Conservation (phyloP, 2,797 vertebrate genomes). For the Bothrops alternatus region DNA sequence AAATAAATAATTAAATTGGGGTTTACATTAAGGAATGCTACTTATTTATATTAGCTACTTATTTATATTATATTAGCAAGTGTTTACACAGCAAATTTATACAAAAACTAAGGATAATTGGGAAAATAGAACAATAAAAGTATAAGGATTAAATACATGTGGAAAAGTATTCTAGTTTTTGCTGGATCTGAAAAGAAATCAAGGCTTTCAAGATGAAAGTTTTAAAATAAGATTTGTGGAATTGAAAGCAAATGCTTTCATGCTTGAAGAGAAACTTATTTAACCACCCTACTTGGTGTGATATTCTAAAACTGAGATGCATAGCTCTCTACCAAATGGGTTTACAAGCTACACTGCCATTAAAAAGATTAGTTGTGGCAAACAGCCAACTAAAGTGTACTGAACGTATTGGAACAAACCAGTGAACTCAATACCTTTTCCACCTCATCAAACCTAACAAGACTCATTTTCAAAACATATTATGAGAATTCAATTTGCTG, state of each 20-base stretch:
- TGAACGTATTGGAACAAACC: constrained; percentile 77
- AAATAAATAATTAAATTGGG: neutral
- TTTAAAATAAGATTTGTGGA: constrained; percentile 51
- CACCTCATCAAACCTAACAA: constrained; percentile 82
- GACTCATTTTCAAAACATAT: constrained; percentile 78
- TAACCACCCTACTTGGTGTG: constrained; percentile 61
- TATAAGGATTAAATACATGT: neutral
- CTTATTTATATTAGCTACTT: neutral
- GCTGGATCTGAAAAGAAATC: constrained; percentile 41
- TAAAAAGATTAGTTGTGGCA: constrained; percentile 85
- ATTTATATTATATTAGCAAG: neutral
- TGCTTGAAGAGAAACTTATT: constrained; percentile 68
- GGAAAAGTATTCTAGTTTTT: constrained; percentile 36
- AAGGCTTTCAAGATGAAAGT: constrained; percentile 20
- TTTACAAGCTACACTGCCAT: constrained; percentile 77
- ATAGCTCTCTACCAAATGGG: constrained; percentile 63
- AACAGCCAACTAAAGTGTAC: constrained; percentile 74
- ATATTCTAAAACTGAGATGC: constrained; percentile 52
- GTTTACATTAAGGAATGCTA: neutral
- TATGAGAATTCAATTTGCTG: constrained; percentile 87
- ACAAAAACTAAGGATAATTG: neutral
- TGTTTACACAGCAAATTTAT: neutral
- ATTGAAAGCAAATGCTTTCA: constrained; percentile 52
- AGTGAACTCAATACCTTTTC: constrained; percentile 77
- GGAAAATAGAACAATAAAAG: constrained; percentile 19